phyloP scores from a whole-genome alignment of 2,113 vertebrate genomes.

The Copsychus sechellarum region DNA sequence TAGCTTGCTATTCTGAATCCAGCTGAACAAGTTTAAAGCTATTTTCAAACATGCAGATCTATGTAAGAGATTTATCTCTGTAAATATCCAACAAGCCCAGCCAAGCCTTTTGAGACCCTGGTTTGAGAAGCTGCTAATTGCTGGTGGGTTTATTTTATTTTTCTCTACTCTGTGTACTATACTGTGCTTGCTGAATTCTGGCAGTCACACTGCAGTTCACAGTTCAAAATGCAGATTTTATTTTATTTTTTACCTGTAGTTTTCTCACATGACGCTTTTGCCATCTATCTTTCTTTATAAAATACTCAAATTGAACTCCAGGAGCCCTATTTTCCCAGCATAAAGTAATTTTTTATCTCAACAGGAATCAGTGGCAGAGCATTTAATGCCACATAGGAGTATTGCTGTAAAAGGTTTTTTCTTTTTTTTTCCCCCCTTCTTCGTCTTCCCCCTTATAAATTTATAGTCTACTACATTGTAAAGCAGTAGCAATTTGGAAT shows the following conservation, averaged over 20 bases:
- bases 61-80: not conserved
- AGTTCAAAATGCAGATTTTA: not conserved
- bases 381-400: not conserved
- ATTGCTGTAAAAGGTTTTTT: not conserved
- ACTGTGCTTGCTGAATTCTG: not conserved
- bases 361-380: rapidly evolving
- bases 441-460: not conserved
- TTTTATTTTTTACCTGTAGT: not conserved
- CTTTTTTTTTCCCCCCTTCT: not conserved
- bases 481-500: not conserved
- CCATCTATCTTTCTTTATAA: not conserved
- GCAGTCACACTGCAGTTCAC: not conserved
- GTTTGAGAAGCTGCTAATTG: not conserved
- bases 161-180: not conserved
- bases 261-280: not conserved
- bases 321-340: not conserved
- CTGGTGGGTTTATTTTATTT: not conserved
- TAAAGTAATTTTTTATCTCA: not conserved
- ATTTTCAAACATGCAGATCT: not conserved
- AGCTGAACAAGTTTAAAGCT: not conserved
- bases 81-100: not conserved
- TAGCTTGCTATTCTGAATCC: not conserved
- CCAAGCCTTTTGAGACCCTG: not conserved
- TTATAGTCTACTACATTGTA: not conserved
- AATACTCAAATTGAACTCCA: not conserved